These are phyloP conservation scores for Leptodactylus fallax DNA, from an alignment of 2,797 vertebrate species.

Conservation along the genomic window DNA sequence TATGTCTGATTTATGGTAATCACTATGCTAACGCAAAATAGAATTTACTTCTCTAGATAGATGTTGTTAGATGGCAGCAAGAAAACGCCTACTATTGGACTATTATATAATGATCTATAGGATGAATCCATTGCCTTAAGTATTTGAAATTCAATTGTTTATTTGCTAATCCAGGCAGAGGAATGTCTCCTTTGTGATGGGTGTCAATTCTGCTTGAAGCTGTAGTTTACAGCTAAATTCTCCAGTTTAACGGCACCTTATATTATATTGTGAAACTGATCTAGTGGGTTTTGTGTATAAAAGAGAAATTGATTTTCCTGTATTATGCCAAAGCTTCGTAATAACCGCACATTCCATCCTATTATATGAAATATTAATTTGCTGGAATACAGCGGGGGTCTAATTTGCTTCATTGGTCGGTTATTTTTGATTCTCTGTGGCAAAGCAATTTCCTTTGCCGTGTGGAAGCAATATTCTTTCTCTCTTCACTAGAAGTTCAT, in stretches of 20 bases:
- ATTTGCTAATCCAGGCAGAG: neutral
- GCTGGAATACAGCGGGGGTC: slow-evolving; percentile 3
- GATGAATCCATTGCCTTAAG: neutral
- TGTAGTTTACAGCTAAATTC: slow-evolving; percentile 13
- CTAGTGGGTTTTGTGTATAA: slow-evolving; percentile 6
- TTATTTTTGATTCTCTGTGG: neutral
- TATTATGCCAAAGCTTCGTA: neutral
- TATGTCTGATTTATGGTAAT: slow-evolving; percentile 53
- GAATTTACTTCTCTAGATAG: slow-evolving; percentile 20
- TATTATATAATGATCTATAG: neutral
- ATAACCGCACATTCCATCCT: neutral
- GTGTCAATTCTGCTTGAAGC: neutral
- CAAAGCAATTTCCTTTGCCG: neutral
- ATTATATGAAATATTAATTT: slow-evolving; percentile 24
- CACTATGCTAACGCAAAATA: neutral
- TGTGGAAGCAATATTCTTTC: neutral
- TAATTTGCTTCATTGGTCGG: neutral
- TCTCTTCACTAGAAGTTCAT: neutral
- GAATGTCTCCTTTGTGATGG: neutral
- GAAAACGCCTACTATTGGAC: neutral
- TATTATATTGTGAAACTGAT: slow-evolving; percentile 6
- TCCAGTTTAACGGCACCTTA: neutral
- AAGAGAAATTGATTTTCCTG: slow-evolving; percentile 4
- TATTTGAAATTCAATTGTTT: neutral
- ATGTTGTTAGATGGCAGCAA: neutral